These are phyloP conservation scores for Montipora capricornis DNA, from an alignment of 64 coral and sea anemone species.

Conservation along the genomic window DNA sequence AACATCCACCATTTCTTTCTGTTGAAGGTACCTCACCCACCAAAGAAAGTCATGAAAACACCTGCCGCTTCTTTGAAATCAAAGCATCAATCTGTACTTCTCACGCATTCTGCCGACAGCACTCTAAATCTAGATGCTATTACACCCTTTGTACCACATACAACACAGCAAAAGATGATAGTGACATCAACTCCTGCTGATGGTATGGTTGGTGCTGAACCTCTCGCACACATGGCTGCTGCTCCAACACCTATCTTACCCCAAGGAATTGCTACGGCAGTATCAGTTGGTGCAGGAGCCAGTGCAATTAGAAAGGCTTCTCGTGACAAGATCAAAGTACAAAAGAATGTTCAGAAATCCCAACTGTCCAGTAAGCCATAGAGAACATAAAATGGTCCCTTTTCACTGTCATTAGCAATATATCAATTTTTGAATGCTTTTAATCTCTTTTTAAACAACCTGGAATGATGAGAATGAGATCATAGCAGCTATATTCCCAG, in stretches of 20 bases:
- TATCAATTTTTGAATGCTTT: no score
- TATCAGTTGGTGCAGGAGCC: neutral
- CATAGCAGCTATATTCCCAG: no score
- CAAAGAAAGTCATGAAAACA: slow-evolving; percentile 34
- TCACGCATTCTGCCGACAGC: slow-evolving; percentile 13
- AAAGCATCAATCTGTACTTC: slow-evolving; percentile 8
- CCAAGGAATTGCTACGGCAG: slow-evolving; percentile 27
- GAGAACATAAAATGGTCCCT: neutral
- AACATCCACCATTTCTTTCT: neutral
- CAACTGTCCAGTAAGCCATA: neutral
- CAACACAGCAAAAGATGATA: slow-evolving; percentile 47
- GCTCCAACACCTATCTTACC: slow-evolving; percentile 82
- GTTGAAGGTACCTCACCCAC: neutral
- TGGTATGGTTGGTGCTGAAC: slow-evolving; percentile 41
- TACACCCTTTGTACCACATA: slow-evolving; percentile 52
- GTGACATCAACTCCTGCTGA: slow-evolving; percentile 86
- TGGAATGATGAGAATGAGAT: no score
- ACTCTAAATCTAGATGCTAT: neutral
- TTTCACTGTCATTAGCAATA: no score
- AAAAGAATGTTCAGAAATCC: neutral
- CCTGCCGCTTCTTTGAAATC: slow-evolving; percentile 4
- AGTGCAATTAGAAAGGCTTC: neutral
- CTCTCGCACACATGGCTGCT: slow-evolving; percentile 46
- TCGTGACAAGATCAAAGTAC: slow-evolving; percentile 23
- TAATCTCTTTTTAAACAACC: no score